phyloP scores from a whole-genome alignment of 2,113 vertebrate genomes.

The Lates calcarifer region DNA sequence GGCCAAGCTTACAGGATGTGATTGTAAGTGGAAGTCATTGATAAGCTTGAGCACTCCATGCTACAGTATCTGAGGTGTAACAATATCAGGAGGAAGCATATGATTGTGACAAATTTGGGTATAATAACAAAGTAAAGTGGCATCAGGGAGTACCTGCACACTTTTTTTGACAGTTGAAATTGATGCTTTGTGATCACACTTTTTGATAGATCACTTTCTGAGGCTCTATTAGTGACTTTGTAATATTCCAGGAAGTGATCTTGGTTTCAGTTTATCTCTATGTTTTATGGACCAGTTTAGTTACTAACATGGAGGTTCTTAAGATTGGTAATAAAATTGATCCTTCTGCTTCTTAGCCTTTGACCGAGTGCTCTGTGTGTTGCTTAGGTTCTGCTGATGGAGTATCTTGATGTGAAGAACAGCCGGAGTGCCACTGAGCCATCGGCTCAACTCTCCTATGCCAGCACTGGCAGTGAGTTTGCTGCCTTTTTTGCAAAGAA shows the following conservation, averaged over 20 bases:
- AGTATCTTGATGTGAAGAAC: constrained; percentile 99
- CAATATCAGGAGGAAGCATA: background rate
- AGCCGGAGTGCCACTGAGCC: constrained; percentile 92
- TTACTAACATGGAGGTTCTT: background rate
- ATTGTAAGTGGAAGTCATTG: constrained; percentile 22
- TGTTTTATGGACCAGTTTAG: background rate
- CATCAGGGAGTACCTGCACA: background rate
- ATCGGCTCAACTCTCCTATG: constrained; percentile 93
- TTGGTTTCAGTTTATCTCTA: background rate
- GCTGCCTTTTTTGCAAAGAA: constrained; percentile 98
- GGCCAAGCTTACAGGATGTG: background rate
- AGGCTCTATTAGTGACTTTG: background rate
- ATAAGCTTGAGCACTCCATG: background rate
- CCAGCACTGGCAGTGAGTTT: constrained; percentile 95
- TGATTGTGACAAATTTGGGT: background rate
- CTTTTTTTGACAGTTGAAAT: background rate
- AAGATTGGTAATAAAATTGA: background rate
- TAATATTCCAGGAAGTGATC: background rate
- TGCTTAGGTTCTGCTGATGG: constrained; percentile 93
- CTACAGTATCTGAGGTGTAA: constrained; percentile 8
- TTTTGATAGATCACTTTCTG: too few relatives aligned
- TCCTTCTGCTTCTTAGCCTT: background rate
- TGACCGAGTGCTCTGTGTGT: constrained; percentile 22
- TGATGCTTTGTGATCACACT: background rate
- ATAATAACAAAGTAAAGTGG: background rate